Conservation (phyloP, 2,888 invertebrate species). For the Andricus curvator region DNA sequence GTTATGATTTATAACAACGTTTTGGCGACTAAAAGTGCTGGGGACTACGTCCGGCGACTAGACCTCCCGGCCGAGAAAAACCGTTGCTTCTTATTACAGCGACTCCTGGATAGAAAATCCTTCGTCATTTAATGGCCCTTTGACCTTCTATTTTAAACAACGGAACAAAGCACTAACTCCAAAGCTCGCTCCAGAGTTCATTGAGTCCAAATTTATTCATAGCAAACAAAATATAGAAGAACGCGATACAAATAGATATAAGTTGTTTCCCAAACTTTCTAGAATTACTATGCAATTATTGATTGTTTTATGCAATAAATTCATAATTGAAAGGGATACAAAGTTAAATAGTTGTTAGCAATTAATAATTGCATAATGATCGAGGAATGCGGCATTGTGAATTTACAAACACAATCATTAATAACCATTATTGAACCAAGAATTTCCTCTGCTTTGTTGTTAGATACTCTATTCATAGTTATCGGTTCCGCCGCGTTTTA, state of each 20-base stretch:
- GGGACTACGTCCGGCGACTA: no score
- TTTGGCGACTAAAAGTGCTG: no score
- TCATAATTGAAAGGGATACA: not conserved
- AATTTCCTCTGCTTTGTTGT: not conserved
- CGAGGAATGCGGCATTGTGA: not conserved
- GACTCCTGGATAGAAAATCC: conserved; percentile 19
- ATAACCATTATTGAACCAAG: not conserved
- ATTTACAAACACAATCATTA: not conserved
- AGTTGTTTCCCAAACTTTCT: not conserved
- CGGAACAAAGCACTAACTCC: not conserved
- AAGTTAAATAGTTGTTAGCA: not conserved
- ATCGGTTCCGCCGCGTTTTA: not conserved
- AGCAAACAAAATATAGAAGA: not conserved
- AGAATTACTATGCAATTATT: not conserved
- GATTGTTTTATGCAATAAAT: not conserved
- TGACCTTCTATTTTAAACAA: conserved; percentile 26
- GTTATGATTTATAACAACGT: no score
- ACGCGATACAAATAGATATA: not conserved
- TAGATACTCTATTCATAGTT: not conserved
- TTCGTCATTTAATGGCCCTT: conserved; percentile 22
- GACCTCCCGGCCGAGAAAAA: not conserved
- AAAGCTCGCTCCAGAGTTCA: conserved; percentile 11
- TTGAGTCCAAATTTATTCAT: not conserved
- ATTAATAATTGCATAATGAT: not conserved
- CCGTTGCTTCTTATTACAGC: conserved; percentile 24